phyloP scores from a whole-genome alignment of 2,113 vertebrate species.

The Arvicanthis niloticus region DNA sequence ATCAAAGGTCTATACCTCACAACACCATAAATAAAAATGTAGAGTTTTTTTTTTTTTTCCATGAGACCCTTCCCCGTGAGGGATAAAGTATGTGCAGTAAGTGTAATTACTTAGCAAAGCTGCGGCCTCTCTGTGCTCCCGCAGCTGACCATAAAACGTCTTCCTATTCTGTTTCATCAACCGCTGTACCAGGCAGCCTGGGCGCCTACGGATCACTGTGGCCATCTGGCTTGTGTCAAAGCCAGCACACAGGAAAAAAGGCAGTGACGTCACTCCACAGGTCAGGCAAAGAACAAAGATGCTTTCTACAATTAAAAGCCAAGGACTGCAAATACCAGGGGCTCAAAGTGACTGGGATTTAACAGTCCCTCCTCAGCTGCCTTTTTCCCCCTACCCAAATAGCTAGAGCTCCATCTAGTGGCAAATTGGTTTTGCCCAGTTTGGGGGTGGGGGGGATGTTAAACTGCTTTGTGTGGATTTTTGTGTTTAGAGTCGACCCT shows the following conservation, averaged over 20 bases:
- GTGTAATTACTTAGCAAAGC: slow-evolving; percentile 88
- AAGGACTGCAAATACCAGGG: slow-evolving; percentile 70
- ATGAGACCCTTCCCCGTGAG: slow-evolving; percentile 76
- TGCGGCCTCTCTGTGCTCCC: slow-evolving; percentile 83
- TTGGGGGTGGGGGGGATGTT: background rate
- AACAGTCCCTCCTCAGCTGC: background rate
- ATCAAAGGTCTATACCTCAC: slow-evolving; percentile 69
- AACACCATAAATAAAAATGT: slow-evolving; percentile 79
- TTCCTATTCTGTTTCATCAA: slow-evolving; percentile 86
- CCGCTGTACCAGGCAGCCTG: slow-evolving; percentile 85
- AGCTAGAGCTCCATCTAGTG: slow-evolving; percentile 88
- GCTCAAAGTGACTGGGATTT: slow-evolving; percentile 75
- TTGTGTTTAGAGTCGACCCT: background rate
- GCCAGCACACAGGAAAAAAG: slow-evolving; percentile 84
- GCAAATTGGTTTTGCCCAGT: slow-evolving; percentile 77
- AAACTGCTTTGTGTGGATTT: background rate
- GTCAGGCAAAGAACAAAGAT: slow-evolving; percentile 86
- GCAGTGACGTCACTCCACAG: slow-evolving; percentile 85
- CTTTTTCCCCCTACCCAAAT: slow-evolving; percentile 71
- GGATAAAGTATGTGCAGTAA: slow-evolving; percentile 81
- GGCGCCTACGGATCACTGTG: slow-evolving; percentile 84
- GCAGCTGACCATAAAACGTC: slow-evolving; percentile 85
- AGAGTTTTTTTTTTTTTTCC: slow-evolving; percentile 58
- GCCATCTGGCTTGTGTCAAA: slow-evolving; percentile 90
- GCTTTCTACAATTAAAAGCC: slow-evolving; percentile 83